Evolutionary conservation across 2,888 invertebrate genomes (phyloP).

Genomic region (Brenthis ino): DNA sequence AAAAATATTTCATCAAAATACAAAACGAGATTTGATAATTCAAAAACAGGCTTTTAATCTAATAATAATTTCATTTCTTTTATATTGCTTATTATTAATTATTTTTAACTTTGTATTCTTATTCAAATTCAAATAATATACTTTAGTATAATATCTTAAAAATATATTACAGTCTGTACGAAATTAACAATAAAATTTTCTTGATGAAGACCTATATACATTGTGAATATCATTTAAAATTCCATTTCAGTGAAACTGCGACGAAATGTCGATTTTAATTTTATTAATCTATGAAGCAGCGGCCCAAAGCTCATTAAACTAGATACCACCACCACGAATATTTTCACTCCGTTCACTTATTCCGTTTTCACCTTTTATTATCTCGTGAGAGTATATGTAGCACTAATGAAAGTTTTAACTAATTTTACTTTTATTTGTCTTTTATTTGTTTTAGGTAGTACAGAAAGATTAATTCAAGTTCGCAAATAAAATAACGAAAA

Average conservation of each 20-base stretch:
- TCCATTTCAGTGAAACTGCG: slow-evolving; percentile 16
- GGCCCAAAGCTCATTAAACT: slow-evolving; percentile 18
- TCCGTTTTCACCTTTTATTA: slow-evolving; percentile 3
- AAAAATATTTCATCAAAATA: too few species aligned
- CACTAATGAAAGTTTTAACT: background rate
- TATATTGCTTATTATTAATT: too few species aligned
- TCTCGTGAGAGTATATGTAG: background rate
- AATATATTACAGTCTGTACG: background rate
- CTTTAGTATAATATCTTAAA: background rate
- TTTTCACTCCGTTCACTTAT: slow-evolving; percentile 9
- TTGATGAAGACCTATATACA: background rate
- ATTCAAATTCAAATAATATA: too few species aligned
- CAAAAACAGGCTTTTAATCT: too few species aligned
- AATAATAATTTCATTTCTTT: too few species aligned
- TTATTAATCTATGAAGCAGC: slow-evolving; percentile 17
- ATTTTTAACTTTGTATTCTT: too few species aligned
- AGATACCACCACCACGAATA: slow-evolving; percentile 2
- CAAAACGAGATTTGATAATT: too few species aligned
- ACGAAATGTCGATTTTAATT: slow-evolving; percentile 16
- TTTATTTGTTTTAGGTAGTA: too few species aligned
- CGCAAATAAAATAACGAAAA: too few species aligned
- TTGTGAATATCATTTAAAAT: slow-evolving; percentile 11
- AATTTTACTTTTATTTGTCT: background rate
- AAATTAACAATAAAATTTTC: background rate
- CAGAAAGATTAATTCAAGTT: too few species aligned